These are phyloP conservation scores for Nasonia vitripennis DNA, from an alignment of 1,140 invertebrate genomes.

Conservation along the genomic window DNA sequence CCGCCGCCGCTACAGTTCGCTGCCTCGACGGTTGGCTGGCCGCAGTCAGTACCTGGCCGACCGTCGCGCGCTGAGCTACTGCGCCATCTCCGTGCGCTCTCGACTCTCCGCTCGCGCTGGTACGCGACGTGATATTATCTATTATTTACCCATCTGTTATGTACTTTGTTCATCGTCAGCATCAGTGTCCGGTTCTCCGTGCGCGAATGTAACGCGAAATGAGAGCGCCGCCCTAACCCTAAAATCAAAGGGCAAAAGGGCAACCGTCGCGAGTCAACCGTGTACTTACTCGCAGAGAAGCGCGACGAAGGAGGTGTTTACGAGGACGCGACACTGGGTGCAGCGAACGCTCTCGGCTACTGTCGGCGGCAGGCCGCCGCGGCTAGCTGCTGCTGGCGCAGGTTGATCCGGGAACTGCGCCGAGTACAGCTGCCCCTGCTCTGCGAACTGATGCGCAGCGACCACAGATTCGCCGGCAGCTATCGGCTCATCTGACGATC, in stretches of 20 bases:
- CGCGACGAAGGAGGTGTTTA: too few species aligned
- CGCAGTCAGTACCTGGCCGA: constrained; percentile 41
- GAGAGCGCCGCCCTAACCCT: background rate
- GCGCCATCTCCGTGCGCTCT: background rate
- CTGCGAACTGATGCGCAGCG: constrained; percentile 62
- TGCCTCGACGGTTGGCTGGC: background rate
- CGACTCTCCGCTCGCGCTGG: constrained; percentile 3
- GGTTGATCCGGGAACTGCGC: background rate
- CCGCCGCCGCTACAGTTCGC: background rate
- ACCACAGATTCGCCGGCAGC: constrained; percentile 52
- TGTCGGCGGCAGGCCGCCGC: background rate
- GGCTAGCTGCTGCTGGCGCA: background rate
- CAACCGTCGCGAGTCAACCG: too few species aligned
- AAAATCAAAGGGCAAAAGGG: too few species aligned
- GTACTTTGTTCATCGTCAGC: background rate
- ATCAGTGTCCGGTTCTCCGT: background rate
- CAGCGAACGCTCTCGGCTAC: background rate
- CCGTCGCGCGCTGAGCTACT: constrained; percentile 7
- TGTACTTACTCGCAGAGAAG: too few species aligned
- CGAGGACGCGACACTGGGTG: background rate
- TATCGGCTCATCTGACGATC: constrained; percentile 51
- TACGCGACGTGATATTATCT: background rate
- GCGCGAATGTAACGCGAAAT: background rate
- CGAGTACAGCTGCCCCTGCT: constrained; percentile 58
- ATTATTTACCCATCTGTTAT: background rate